Conservation (phyloP, 2,113 vertebrate species). For the Perognathus longimembris region DNA sequence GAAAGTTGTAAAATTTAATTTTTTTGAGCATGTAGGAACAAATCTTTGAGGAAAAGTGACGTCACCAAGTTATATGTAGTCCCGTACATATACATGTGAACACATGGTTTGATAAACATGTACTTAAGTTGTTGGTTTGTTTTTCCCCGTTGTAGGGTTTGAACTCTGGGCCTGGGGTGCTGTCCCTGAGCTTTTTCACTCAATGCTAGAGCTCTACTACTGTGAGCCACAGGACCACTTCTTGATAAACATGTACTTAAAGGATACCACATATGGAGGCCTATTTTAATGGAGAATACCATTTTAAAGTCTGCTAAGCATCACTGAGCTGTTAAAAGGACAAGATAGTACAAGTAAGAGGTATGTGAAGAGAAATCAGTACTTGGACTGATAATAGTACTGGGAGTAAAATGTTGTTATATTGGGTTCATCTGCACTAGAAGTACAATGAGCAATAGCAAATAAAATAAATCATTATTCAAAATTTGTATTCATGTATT, state of each 20-base stretch:
- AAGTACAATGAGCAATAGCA: background rate
- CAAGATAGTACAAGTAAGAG: background rate
- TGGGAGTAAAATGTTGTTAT: background rate
- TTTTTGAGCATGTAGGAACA: background rate
- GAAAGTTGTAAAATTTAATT: background rate
- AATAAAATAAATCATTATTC: background rate
- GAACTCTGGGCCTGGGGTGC: too few relatives aligned
- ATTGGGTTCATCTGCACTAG: slow-evolving; percentile 1
- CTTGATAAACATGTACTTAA: background rate
- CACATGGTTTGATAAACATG: too few relatives aligned
- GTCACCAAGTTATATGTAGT: background rate
- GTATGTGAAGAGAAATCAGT: background rate
- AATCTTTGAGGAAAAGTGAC: background rate
- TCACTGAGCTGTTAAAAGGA: background rate
- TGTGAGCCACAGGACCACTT: too few relatives aligned
- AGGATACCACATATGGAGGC: background rate
- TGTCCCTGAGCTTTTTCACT: too few relatives aligned
- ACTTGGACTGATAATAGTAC: background rate
- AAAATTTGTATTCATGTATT: background rate
- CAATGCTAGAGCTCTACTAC: too few relatives aligned
- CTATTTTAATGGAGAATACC: slow-evolving; percentile 6
- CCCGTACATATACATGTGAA: background rate
- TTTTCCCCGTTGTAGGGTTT: too few relatives aligned
- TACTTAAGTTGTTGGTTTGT: too few relatives aligned
- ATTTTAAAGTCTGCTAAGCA: background rate